Base-by-base conservation (phyloP, 2,797 vertebrate genomes). In the Eurystomus glaucurus region DNA sequence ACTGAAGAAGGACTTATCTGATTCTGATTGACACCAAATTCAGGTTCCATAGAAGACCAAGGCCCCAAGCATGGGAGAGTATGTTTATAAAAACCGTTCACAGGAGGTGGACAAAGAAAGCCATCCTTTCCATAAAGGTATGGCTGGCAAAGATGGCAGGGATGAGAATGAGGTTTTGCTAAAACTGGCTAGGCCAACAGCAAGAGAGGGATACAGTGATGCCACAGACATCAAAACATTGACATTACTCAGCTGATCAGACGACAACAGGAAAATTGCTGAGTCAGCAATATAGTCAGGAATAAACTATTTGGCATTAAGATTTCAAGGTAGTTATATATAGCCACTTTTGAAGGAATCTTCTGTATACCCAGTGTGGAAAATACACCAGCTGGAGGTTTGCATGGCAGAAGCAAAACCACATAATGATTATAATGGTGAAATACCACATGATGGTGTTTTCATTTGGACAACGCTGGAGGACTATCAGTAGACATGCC, bases 31-130 rank as follows among this genome's bases (percentile, higher is more conserved):
- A 69, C 15, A 16, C 5, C 15, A 48, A 11, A 3, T 57, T 77
- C 31, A 54, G 23, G 31, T 57, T 26, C 37, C 18, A 18, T 15
- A 45, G 48, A 55, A 66, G 45, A 68, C 15, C 26, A 75, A 29
- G 29, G 11, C 55, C 13, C 55, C 55, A 57, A 23, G 14, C 1
- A 46, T 12, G 37, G 65, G 20, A 66, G 2, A 43, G 0, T 6
- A n/a, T 0, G 0, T 74, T 80, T 62, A 14, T 35, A 51, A 79
- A 85, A 90, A 21, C 5, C 17, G 14, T 57, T 35, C 14, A 0
- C 16, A 25, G 13, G 18, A 70, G 22, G 14, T 58, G 8, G 64
- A 28, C 12, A 26, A 57, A 55, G 39, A 64, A 3, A 70, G 3
- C 2, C 21, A 57, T 64, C 61, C 8, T 51, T 93, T 91, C 43